Evolutionary conservation across 64 coral and sea anemone genomes (phyloP).

Genomic region (Trachythela sp.): DNA sequence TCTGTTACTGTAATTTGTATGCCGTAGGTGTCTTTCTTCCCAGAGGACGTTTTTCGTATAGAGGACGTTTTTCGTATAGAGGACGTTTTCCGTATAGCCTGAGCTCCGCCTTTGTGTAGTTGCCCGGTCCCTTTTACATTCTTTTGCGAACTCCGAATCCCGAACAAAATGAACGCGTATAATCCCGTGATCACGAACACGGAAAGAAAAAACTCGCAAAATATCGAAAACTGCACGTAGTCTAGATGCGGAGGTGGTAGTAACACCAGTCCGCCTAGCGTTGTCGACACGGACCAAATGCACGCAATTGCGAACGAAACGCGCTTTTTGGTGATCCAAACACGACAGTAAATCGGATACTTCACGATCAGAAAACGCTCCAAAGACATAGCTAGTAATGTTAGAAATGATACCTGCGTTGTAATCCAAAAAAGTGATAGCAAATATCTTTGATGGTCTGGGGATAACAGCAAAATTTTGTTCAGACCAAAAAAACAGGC

Average conservation of each 20-base stretch:
- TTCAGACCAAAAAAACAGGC: neutral
- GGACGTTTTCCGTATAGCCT: neutral
- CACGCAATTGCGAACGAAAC: neutral
- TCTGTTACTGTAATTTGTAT: neutral
- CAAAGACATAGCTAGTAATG: conserved; percentile 7
- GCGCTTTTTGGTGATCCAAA: conserved; percentile 6
- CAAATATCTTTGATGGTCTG: neutral
- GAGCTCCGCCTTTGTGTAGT: neutral
- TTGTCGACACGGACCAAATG: neutral
- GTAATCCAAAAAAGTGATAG: neutral
- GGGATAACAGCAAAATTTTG: neutral
- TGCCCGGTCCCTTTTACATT: neutral
- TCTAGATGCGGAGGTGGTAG: neutral
- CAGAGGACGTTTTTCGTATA: neutral
- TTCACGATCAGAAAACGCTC: neutral
- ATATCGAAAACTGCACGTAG: conserved; percentile 16
- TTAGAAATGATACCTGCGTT: neutral
- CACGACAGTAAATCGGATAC: neutral
- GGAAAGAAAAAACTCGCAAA: neutral
- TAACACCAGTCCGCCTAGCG: neutral
- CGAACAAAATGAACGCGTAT: neutral
- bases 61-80: neutral
- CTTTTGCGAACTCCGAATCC: neutral
- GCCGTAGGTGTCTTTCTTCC: neutral
- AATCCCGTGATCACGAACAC: neutral